Conservation (phyloP, 1,140 invertebrate species). For the Latrodectus geometricus region DNA sequence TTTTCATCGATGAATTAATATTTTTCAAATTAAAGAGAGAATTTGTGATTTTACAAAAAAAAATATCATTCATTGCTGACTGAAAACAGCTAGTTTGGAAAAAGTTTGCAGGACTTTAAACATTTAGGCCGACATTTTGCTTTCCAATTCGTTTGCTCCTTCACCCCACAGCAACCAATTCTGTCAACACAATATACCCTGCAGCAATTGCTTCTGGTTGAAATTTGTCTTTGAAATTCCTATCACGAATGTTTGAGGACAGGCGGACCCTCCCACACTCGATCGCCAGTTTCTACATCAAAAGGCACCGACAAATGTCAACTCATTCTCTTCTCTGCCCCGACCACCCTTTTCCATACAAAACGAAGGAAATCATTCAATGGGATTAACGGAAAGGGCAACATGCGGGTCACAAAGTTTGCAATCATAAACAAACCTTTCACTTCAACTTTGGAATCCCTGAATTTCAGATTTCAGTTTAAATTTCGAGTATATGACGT, state of each 20-base stretch:
- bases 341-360: no score
- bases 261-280: neutral
- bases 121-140: no score
- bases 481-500: no score
- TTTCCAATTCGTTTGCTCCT: no score
- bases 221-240: slow-evolving; percentile 21
- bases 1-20: no score
- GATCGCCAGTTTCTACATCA: slow-evolving; percentile 39
- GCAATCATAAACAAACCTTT: slow-evolving; percentile 29
- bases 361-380: slow-evolving; percentile 39
- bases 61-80: no score
- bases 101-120: no score
- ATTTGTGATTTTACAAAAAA: no score
- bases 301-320: slow-evolving; percentile 3
- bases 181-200: neutral
- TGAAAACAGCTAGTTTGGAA: no score
- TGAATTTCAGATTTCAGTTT: no score
- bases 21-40: no score
- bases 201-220: neutral
- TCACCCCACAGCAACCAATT: no score
- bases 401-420: slow-evolving; percentile 44
- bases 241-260: slow-evolving; percentile 48
- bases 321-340: neutral
- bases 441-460: neutral
- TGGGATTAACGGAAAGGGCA: slow-evolving; percentile 43